Base-by-base conservation (phyloP, 2,113 vertebrate genomes). In the Balaenoptera acutorostrata region DNA sequence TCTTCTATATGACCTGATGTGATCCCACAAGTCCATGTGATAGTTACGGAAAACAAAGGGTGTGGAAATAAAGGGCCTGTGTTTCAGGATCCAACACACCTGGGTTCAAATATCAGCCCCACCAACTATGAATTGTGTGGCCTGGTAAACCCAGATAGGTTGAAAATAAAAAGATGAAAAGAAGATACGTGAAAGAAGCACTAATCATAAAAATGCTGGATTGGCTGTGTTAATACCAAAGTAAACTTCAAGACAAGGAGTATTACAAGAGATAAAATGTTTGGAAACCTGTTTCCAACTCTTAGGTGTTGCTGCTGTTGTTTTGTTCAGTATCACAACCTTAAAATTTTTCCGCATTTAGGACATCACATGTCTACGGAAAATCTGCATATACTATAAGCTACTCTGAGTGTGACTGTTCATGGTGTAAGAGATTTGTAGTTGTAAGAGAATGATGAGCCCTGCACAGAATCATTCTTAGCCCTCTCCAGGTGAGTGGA, bases 11-110 rank as follows among this genome's bases (percentile, higher is more conserved):
- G 9, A 29, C 23, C 29, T 49, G 8, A 33, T 3, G 13, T 20
- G 23, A 49, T 46, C 18, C 0, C 2, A 6, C 0, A 89, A 57
- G 12, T 49, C 2, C 7, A 21, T 6, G 33, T 18, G 25, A 52
- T 25, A 46, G n/a, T 88, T 36, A 68, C 0, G 2, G 29, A 57
- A 81, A 17, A 57, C 14, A 31, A 52, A 74, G 17, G n/a, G 0
- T 27, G 3, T 15, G 25, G 21, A 33, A 77, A 85, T 31, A 80
- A 9, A 44, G 20, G 64, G 15, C 27, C 1, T 27, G n/a, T 3
- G 0, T 3, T 92, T 71, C 9, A n/a, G 55, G 71, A 61, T 27
- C 27, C 20, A 52, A 33, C 0, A 52, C 2, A 72, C 20, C 18
- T 85, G 55, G 14, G 8, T 71, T 63, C 66, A 88, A 44, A 55